A percentile compares a stretch with the other conserved stretches of the same genome.
phyloP scores from a whole-genome alignment of 2,888 invertebrate genomes.

The Galerucella calmariensis region DNA sequence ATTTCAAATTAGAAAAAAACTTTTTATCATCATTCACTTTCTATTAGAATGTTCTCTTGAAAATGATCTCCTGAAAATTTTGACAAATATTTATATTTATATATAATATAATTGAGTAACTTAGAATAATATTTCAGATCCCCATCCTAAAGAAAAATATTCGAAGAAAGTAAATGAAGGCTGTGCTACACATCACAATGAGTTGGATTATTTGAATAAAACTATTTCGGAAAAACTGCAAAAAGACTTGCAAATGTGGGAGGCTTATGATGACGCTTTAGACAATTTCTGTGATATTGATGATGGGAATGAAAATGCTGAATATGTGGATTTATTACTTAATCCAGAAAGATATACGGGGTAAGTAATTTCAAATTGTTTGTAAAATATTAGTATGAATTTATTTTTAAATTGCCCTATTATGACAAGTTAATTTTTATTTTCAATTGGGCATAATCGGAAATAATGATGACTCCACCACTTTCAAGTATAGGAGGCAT shows the following conservation, averaged over 20 bases:
- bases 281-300: constrained; percentile 93
- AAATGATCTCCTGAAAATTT: too few species aligned
- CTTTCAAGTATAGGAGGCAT: too few species aligned
- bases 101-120: too few species aligned
- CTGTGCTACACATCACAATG: constrained; percentile 63
- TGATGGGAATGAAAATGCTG: constrained; percentile 84
- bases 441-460: too few species aligned
- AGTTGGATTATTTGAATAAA: constrained; percentile 85
- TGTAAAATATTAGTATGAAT: too few species aligned
- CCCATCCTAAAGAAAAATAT: constrained; percentile 32
- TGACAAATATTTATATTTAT: too few species aligned
- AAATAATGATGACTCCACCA: too few species aligned
- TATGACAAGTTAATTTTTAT: too few species aligned
- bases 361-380: constrained; percentile 38
- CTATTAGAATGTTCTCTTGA: too few species aligned
- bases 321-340: constrained; percentile 93
- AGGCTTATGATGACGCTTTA: constrained; percentile 89
- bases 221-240: constrained; percentile 90
- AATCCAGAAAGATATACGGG: constrained; percentile 98
- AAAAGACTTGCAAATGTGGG: constrained; percentile 92
- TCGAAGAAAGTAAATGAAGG: constrained; percentile 45
- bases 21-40: too few species aligned
- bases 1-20: too few species aligned
- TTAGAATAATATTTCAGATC: constrained; percentile 7
- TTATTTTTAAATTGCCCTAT: too few species aligned